Evolutionary conservation across 2,797 vertebrate species (phyloP), one percentile per base, ranked within the genome.

Genomic region (Phylloscopus collybita): DNA sequence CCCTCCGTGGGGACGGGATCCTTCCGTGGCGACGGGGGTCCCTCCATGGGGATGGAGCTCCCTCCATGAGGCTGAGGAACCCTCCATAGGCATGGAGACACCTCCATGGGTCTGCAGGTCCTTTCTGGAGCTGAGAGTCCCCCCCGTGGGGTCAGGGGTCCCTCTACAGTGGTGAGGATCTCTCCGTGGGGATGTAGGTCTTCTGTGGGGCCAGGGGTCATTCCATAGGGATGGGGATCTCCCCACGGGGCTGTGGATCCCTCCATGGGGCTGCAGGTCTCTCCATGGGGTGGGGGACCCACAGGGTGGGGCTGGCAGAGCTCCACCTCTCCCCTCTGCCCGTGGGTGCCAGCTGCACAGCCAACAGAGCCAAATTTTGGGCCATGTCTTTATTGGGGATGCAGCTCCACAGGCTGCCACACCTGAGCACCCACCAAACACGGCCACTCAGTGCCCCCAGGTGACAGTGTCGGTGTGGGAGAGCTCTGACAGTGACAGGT

Each of bases 81-180:
- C 38, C 38, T 38, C 38, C 38, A 38, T 38, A 38, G 38, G 38
- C 38, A 38, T 38, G 38, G 16, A 16, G 17, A 7, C 7, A 19
- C 14, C 10, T 45, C 29, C 11, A 0, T 16, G 22, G 12, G 15
- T 22, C 7, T 42, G 25, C 19, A 9, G 25, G 20, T 65, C 20
- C 13, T 17, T 62, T 22, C 27, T 66, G 36, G 7, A 20, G 16
- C 16, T 65, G 59, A 22, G 29, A 22, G 7, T 26, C 4, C 22
- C 17, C 17, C 3, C 11, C 1, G 0, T 51, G 26, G 11, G 9
- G 3, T 4, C 9, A 2, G 5, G n/a, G 4, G 6, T 15, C 10
- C 22, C 11, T 59, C 38, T 14, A 3, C 7, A 7, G 14, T 11
- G 6, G 6, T 22, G 14, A 10, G 6, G 12, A 7, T 13, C 30